Conservation (phyloP, 2,888 invertebrate species). For the Cataglyphis altisquamis region DNA sequence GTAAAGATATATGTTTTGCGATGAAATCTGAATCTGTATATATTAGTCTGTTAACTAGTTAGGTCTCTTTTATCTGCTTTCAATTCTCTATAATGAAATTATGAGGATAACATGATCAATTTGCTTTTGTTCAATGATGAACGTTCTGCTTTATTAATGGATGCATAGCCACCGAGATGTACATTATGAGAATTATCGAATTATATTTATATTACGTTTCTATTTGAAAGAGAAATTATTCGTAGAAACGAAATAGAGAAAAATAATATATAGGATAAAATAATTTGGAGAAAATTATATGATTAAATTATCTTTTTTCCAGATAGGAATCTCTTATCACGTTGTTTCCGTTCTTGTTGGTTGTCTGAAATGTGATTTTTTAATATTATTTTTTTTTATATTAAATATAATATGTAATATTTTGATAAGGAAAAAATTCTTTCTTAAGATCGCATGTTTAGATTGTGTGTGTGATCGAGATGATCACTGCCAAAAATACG, state of each 20-base stretch:
- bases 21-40: constrained; percentile 22
- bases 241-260: too few species aligned
- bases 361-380: too few species aligned
- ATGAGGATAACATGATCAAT: constrained; percentile 33
- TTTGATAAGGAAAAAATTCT: not conserved
- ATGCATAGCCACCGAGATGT: not conserved
- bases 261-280: too few species aligned
- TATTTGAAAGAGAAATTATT: constrained; percentile 4
- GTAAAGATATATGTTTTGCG: not conserved
- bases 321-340: not conserved
- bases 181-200: not conserved
- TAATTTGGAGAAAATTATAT: too few species aligned
- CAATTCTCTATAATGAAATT: constrained; percentile 25
- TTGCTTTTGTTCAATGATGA: constrained; percentile 25
- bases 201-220: not conserved
- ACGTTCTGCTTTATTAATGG: constrained; percentile 34
- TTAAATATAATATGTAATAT: not conserved
- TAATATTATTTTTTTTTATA: not conserved
- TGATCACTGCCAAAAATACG: not conserved
- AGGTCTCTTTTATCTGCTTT: constrained; percentile 22
- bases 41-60: constrained; percentile 18
- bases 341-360: too few species aligned
- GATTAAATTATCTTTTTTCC: not conserved
- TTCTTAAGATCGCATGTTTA: not conserved
- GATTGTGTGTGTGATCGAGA: not conserved